A percentile compares a stretch with the other conserved stretches of the same genome.
Evolutionary conservation across 2,888 invertebrate species (phyloP).

Genomic region (Acronicta alni): DNA sequence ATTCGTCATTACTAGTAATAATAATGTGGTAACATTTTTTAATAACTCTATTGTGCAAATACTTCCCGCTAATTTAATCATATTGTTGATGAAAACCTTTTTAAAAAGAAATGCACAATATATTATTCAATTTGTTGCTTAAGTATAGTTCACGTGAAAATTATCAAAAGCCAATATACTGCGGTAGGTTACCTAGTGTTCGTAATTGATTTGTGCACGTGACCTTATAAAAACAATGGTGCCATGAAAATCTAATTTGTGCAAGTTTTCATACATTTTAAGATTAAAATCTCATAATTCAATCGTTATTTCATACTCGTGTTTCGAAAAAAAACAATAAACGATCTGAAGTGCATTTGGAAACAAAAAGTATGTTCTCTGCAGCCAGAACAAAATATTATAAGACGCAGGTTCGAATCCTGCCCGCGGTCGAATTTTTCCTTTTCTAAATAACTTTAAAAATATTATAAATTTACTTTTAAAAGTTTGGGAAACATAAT

Average conservation of each 20-base stretch:
- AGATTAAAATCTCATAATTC: neutral
- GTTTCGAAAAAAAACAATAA: slow-evolving; percentile 27
- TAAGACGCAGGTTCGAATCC: too few species aligned
- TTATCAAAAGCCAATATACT: slow-evolving; percentile 6
- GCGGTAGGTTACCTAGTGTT: slow-evolving; percentile 7
- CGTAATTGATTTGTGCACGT: slow-evolving; percentile 41
- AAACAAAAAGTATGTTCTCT: too few species aligned
- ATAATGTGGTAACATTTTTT: neutral
- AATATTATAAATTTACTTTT: too few species aligned
- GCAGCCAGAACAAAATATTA: too few species aligned
- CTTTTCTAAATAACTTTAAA: too few species aligned
- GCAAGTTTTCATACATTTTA: slow-evolving; percentile 1
- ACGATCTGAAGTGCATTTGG: too few species aligned
- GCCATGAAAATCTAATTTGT: slow-evolving; percentile 35
- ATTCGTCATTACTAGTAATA: too few species aligned
- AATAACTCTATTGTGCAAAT: too few species aligned
- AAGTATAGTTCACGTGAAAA: slow-evolving; percentile 12
- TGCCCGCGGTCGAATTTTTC: too few species aligned
- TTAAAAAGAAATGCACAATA: neutral
- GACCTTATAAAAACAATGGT: slow-evolving; percentile 24
- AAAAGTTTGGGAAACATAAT: neutral
- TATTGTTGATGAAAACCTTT: neutral
- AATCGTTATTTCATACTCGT: slow-evolving; percentile 25
- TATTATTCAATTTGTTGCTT: neutral
- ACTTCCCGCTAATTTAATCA: neutral